Evolutionary conservation across 2,888 invertebrate genomes (phyloP), one percentile per base, ranked within the genome.

Genomic region (Agonum fuliginosum): DNA sequence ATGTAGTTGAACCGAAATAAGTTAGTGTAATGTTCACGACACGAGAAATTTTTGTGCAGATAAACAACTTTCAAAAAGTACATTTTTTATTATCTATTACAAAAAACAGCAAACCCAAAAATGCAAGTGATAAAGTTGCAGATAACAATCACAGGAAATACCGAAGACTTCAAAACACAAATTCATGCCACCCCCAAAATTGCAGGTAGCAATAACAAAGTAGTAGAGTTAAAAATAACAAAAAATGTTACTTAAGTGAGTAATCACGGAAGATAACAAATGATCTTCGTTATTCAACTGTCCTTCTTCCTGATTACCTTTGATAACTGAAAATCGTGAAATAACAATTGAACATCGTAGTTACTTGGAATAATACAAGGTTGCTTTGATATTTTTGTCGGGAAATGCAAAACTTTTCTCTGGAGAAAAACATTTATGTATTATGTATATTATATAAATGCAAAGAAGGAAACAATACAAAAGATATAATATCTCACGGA

Each of bases 261-360:
- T 14, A 54, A 46, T 19, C 17, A 5, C 14, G 8, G 17, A 30
- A 62, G 58, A 62, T 62, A 62, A 62, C 34, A 30, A 30, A 30
- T 8, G 30, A 62, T 14, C 30, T 54, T 24, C 19, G 54, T 12
- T 22, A 65, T 37, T 67, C 67, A 41, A 34, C 24, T 46, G 69
- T 27, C 69, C 46, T 69, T 69, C 65, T 69, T 43, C 8, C 27
- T 69, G 69, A 69, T 69, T 46, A 69, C 69, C 69, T 69, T 46
- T 69, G 69, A 69, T 69, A 69, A 69, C 22, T 46, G 22, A 69
- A 69, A 69, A 69, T 46, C 69, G 46, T 46, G 69, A 69, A 46
- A 69, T 62, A 62, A 62, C 58, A 62, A 62, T 30, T 62, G 58
- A 62, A 62, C 8, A 62, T 30, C 34, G 58, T 62, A 17, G 8